Conservation (phyloP, 2,113 vertebrate species). For the Nothoprocta pentlandii region DNA sequence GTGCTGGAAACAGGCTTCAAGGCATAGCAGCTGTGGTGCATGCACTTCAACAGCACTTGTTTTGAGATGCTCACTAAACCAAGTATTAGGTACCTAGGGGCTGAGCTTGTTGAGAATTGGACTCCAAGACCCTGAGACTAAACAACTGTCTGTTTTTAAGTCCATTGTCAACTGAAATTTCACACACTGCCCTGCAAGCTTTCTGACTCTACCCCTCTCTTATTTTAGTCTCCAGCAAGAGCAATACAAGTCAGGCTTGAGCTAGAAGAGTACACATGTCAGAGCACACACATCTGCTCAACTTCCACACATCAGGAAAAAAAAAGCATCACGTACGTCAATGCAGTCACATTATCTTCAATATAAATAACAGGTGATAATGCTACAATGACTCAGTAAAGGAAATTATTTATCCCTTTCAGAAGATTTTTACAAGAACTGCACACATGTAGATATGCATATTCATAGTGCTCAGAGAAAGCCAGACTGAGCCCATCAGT, state of each 20-base stretch:
- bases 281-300: not conserved
- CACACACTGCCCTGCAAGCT: not conserved
- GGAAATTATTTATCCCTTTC: not conserved
- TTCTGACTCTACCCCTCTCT: not conserved
- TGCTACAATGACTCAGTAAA: not conserved
- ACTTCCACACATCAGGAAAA: not conserved
- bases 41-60: not conserved
- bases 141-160: not conserved
- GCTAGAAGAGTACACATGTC: not conserved
- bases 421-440: not conserved
- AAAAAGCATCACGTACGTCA: not conserved
- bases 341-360: not conserved
- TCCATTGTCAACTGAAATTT: not conserved
- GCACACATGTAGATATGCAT: not conserved
- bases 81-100: not conserved
- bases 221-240: not conserved
- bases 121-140: not conserved
- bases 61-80: not conserved
- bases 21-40: not conserved
- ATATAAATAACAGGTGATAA: not conserved
- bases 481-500: accelerated
- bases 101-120: not conserved
- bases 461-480: not conserved
- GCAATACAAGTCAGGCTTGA: not conserved
- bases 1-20: not conserved